Conservation (phyloP, 2,888 invertebrate genomes). For the Cristatella mucedo region DNA sequence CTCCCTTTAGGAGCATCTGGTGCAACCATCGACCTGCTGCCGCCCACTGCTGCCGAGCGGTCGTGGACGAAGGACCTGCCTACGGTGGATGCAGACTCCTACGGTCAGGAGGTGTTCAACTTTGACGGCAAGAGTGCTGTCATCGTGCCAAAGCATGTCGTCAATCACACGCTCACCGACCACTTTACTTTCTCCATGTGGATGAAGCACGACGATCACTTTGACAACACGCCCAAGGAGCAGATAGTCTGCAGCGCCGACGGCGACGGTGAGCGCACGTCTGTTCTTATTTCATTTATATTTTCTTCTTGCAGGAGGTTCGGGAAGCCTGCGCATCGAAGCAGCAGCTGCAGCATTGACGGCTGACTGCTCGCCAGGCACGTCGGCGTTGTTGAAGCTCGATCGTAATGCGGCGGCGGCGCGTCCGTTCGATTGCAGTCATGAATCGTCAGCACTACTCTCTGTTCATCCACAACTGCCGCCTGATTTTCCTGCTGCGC, state of each 20-base stretch:
- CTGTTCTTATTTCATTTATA: not conserved
- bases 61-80: constrained; percentile 67
- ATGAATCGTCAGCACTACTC: constrained; percentile 99
- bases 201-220: constrained; percentile 72
- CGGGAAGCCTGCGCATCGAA: no score
- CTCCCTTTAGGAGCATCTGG: constrained; percentile 51
- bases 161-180: constrained; percentile 59
- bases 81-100: constrained; percentile 63
- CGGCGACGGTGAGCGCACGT: constrained; percentile 65
- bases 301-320: constrained; percentile 13
- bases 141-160: constrained; percentile 42
- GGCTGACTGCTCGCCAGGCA: no score
- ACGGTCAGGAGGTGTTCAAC: constrained; percentile 61
- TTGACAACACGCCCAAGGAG: constrained; percentile 58
- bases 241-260: constrained; percentile 92
- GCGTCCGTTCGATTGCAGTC: constrained; percentile 45
- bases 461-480: constrained; percentile 86
- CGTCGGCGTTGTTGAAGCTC: no score
- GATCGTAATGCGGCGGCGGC: not conserved
- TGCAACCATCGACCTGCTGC: constrained; percentile 69
- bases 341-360: no score
- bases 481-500: constrained; percentile 72
- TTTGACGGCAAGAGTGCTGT: constrained; percentile 83
- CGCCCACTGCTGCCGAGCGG: constrained; percentile 55
- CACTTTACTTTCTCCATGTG: constrained; percentile 82